Evolutionary conservation across 1,140 invertebrate species (phyloP).

Genomic region (Muscidifurax raptorellus): DNA sequence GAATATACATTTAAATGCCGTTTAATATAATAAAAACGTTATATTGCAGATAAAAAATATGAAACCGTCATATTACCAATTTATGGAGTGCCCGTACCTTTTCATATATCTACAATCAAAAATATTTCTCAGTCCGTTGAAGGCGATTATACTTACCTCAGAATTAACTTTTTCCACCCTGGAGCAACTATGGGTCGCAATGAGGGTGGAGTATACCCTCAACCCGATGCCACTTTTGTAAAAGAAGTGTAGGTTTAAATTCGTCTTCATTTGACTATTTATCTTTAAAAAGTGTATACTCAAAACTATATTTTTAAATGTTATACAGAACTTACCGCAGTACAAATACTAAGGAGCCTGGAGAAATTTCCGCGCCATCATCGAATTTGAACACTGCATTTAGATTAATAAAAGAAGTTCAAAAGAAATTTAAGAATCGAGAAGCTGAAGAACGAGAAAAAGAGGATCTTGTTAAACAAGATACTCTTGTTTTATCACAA

Average conservation of each 20-base stretch:
- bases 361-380: conserved; percentile 95
- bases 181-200: conserved; percentile 95
- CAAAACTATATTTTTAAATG: conserved; percentile 24
- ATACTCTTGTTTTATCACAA: conserved; percentile 95
- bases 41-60: conserved; percentile 92
- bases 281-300: not conserved
- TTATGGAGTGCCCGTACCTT: conserved; percentile 96
- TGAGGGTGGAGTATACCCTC: conserved; percentile 91
- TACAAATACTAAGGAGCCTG: conserved; percentile 98
- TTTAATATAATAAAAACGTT: not conserved
- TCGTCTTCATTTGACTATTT: conserved; percentile 33
- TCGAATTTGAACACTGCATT: conserved; percentile 98
- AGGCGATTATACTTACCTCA: conserved; percentile 98
- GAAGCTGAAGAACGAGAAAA: conserved; percentile 99
- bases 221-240: conserved; percentile 96
- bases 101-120: conserved; percentile 99
- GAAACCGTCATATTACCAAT: conserved; percentile 98
- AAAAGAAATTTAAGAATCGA: conserved; percentile 98
- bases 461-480: conserved; percentile 99
- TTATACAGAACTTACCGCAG: conserved; percentile 94
- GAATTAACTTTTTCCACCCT: conserved; percentile 99
- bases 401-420: conserved; percentile 98
- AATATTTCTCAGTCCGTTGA: conserved; percentile 99
- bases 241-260: conserved; percentile 93
- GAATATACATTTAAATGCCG: not conserved